Evolutionary conservation across 2,888 invertebrate species (phyloP), one percentile per base, ranked within the genome.

Genomic region (Philhelius pedissequus): DNA sequence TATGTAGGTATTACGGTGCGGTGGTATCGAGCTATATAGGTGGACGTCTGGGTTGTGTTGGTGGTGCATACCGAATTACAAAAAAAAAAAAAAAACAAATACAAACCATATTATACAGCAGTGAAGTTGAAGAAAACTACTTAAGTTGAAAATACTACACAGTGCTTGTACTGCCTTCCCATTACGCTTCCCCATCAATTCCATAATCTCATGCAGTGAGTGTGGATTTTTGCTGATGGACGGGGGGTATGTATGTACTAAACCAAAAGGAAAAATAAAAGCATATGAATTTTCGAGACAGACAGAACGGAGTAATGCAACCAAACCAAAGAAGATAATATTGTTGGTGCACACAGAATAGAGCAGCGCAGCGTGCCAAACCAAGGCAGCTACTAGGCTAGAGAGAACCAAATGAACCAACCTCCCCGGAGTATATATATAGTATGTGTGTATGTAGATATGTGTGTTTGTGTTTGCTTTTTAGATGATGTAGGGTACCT

Each of bases 231-330:
- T 52, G 22, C 9, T 18, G 45, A 6, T 30, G 66, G 77, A 35
- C 15, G 54, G 71, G 52, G 45, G 54, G 50, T 27, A 20, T 1
- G 50, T 27, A 20, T 1, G 25, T 20, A 22, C n/a, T 18, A 30
- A 27, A 18, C 27, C 6, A 27, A 50, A 48, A 7, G n/a, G 15
- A 13, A 68, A 60, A 76, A 62, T 38, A 58, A 70, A 54, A 74
- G 52, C 58, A 75, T 75, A 64, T 80, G 64, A 68, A 52, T 56
- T 50, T 56, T 32, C 81, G 62, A 68, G 79, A 52, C 70, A 75
- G 64, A 48, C 81, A 78, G 62, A 25, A 68, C 64, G 60, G 69
- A 78, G 60, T 62, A 78, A 73, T 77, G 77, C 82, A 73, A 74
- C 56, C 60, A 56, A 73, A 74, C 56, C 60, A 56, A 56, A 54